Percentiles rank a stretch among this genome's conserved stretches.
These are phyloP conservation scores for Plestiodon gilberti DNA, from an alignment of 2,113 vertebrate genomes.

Conservation along the genomic window DNA sequence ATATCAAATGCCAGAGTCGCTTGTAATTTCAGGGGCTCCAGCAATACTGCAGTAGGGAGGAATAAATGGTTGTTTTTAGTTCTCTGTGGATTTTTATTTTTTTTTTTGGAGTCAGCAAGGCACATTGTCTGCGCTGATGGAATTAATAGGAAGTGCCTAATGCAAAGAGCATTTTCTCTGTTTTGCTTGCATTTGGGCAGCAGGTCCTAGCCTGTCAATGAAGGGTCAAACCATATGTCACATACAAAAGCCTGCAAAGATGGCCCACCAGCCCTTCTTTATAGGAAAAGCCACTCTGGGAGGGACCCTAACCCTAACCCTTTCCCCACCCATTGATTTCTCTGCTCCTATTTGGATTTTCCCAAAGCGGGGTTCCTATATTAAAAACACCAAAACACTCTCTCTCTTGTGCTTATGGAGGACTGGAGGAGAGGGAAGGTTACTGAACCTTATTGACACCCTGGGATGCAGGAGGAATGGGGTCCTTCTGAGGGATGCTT, in stretches of 20 bases:
- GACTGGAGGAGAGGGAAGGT: too few relatives aligned
- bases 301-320: neutral
- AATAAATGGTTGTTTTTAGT: constrained; percentile 2
- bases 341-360: too few relatives aligned
- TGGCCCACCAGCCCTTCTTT: too few relatives aligned
- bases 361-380: too few relatives aligned
- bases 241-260: neutral
- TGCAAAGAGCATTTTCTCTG: neutral
- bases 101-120: neutral
- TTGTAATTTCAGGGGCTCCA: neutral
- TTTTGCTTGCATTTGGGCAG: neutral
- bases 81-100: constrained; percentile 10
- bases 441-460: too few relatives aligned
- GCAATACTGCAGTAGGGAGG: fast-evolving
- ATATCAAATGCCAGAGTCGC: constrained; percentile 4
- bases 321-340: neutral
- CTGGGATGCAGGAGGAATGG: too few relatives aligned
- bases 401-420: too few relatives aligned
- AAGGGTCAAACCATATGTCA: neutral
- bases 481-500: too few relatives aligned
- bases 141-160: neutral
- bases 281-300: neutral
- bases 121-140: constrained; percentile 3
- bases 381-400: too few relatives aligned
- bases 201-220: constrained; percentile 1